Conservation (phyloP, 2,113 vertebrate species). For the Pollimyrus isidori region DNA sequence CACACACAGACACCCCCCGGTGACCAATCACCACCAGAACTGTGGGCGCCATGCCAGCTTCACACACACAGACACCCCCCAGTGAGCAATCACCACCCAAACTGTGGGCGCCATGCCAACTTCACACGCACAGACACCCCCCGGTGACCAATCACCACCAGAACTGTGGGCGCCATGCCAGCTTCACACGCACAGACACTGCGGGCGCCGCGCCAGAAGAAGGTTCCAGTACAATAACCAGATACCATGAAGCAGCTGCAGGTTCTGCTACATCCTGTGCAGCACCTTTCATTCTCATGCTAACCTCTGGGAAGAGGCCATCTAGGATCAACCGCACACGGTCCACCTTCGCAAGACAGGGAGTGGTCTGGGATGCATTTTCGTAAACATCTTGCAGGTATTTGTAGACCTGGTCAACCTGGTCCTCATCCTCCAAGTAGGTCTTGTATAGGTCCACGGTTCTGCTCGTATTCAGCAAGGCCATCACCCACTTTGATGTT, state of each 20-base stretch:
- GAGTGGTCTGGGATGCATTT: conserved; percentile 36
- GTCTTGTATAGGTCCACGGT: conserved; percentile 61
- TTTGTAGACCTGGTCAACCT: conserved; percentile 71
- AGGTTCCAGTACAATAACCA: neutral
- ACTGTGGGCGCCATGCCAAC: no score
- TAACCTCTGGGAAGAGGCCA: conserved; percentile 88
- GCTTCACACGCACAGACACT: neutral
- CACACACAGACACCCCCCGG: neutral
- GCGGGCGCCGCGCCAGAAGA: neutral
- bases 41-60: no score
- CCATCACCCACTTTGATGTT: conserved; percentile 73
- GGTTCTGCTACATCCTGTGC: neutral
- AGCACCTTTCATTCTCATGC: conserved; percentile 1
- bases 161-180: neutral
- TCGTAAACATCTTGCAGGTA: conserved; percentile 70
- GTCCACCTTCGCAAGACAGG: conserved; percentile 46
- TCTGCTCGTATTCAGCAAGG: conserved; percentile 54
- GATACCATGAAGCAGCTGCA: neutral
- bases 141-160: neutral
- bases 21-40: neutral
- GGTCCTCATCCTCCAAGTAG: conserved; percentile 82
- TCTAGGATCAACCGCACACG: conserved; percentile 72
- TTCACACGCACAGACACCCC: neutral
- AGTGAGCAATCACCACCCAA: neutral
- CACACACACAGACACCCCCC: neutral